A percentile compares a stretch with the other conserved stretches of the same genome.
Conservation (phyloP, 2,113 vertebrate species). For the Asarcornis scutulata region DNA sequence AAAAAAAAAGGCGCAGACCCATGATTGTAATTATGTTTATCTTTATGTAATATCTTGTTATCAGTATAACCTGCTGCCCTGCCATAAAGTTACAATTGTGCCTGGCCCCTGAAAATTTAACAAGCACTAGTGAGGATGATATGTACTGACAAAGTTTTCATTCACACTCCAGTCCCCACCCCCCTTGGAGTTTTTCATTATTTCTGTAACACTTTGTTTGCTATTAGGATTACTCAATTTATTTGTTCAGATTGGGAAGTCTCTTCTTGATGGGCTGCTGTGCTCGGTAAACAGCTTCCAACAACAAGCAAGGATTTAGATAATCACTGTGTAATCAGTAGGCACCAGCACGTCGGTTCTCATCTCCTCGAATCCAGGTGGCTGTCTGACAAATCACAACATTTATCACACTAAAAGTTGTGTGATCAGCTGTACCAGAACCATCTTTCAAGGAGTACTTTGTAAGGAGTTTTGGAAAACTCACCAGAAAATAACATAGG, state of each 20-base stretch:
- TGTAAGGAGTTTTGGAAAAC: not conserved
- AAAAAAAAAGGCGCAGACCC: not conserved
- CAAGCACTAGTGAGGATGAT: not conserved
- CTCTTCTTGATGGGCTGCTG: constrained; percentile 64
- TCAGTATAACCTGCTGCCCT: constrained; percentile 16
- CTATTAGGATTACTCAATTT: constrained; percentile 61
- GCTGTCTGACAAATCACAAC: constrained; percentile 46
- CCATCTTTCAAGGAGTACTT: not conserved
- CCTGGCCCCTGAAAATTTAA: constrained; percentile 2
- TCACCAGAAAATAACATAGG: not conserved
- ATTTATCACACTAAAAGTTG: not conserved
- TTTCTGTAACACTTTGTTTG: constrained; percentile 67
- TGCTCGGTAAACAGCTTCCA: constrained; percentile 63
- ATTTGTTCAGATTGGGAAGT: constrained; percentile 69
- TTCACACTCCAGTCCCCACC: not conserved
- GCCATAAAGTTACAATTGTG: not conserved
- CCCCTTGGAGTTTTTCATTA: constrained; percentile 40
- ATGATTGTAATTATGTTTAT: constrained; percentile 40
- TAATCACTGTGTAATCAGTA: constrained; percentile 77
- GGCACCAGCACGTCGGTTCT: constrained; percentile 33
- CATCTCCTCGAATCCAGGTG: constrained; percentile 58
- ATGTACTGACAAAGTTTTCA: not conserved
- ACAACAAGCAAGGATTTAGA: constrained; percentile 75
- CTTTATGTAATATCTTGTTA: constrained; percentile 36
- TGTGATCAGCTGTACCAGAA: not conserved